A percentile compares a stretch with the other conserved stretches of the same genome.
Evolutionary conservation across 2,113 vertebrate genomes (phyloP).

Genomic region (Salvelinus namaycush): DNA sequence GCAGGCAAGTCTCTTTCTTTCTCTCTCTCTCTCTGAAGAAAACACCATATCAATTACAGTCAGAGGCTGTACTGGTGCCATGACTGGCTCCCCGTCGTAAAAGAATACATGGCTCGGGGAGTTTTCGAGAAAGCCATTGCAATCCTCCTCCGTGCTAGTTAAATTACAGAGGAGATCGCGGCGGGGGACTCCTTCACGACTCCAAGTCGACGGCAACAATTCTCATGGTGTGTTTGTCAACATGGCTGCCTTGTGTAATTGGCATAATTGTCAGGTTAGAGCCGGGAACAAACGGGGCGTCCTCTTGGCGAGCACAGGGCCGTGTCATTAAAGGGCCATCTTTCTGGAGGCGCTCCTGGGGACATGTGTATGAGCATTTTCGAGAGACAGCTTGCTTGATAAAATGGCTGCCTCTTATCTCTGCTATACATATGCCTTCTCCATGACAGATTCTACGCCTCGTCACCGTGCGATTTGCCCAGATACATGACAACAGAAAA

Average conservation of each 20-base stretch:
- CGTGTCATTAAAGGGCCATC: slow-evolving; percentile 71
- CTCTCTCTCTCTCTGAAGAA: slow-evolving; percentile 19
- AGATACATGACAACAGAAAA: slow-evolving; percentile 61
- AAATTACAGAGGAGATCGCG: slow-evolving; percentile 69
- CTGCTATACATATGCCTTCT: slow-evolving; percentile 74
- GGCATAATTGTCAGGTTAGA: slow-evolving; percentile 73
- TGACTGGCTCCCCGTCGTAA: slow-evolving; percentile 41
- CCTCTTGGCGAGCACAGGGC: slow-evolving; percentile 56
- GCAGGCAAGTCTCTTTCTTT: slow-evolving; percentile 1
- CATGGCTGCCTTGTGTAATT: slow-evolving; percentile 67
- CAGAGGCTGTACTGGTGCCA: slow-evolving; percentile 48
- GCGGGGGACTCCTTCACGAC: slow-evolving; percentile 54
- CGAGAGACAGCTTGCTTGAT: slow-evolving; percentile 67
- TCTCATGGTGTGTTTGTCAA: slow-evolving; percentile 73
- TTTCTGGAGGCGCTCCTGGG: slow-evolving; percentile 68
- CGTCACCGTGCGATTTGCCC: slow-evolving; percentile 71
- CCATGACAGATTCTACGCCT: slow-evolving; percentile 73
- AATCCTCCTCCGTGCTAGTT: slow-evolving; percentile 62
- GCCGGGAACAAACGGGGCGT: slow-evolving; percentile 54
- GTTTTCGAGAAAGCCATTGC: slow-evolving; percentile 59
- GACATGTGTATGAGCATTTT: slow-evolving; percentile 55
- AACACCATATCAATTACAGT: slow-evolving; percentile 52
- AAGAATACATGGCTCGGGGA: slow-evolving; percentile 56
- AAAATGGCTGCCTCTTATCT: slow-evolving; percentile 81
- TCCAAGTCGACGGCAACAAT: slow-evolving; percentile 53